These are phyloP conservation scores for Xestia sexstrigata DNA, from an alignment of 2,888 invertebrate genomes.

Conservation along the genomic window DNA sequence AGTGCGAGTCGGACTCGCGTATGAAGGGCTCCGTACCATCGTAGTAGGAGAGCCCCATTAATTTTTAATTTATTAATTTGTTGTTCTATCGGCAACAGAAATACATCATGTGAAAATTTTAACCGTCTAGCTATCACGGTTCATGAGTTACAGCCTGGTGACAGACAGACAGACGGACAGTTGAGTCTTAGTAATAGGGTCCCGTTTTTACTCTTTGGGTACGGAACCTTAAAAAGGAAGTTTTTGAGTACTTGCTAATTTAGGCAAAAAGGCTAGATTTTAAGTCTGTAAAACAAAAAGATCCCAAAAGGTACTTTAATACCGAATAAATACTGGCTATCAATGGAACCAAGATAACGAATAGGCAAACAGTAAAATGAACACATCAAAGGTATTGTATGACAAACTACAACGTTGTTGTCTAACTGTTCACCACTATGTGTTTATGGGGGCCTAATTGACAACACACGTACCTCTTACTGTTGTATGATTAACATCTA, in stretches of 20 bases:
- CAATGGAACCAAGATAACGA: constrained; percentile 8
- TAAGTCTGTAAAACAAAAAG: not conserved
- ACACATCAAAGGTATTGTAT: constrained; percentile 10
- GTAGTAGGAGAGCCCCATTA: too few relatives aligned
- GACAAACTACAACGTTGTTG: constrained; percentile 32
- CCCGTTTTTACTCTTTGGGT: too few relatives aligned
- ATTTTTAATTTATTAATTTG: too few relatives aligned
- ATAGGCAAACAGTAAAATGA: constrained; percentile 8
- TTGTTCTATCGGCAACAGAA: too few relatives aligned
- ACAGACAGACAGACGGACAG: too few relatives aligned
- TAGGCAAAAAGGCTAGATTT: too few relatives aligned
- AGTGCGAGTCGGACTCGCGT: too few relatives aligned
- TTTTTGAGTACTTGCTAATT: not conserved
- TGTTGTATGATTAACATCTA: constrained; percentile 43
- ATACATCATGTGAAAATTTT: too few relatives aligned
- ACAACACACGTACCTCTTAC: constrained; percentile 44
- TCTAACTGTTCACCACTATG: constrained; percentile 44
- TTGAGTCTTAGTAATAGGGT: too few relatives aligned
- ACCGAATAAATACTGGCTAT: not conserved
- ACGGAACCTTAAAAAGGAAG: not conserved
- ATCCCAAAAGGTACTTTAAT: not conserved
- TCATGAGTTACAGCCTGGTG: too few relatives aligned
- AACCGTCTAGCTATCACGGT: too few relatives aligned
- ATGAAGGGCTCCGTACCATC: too few relatives aligned
- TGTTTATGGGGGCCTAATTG: constrained; percentile 57